Base-by-base conservation (phyloP, 2,797 vertebrate genomes). In the Myotis planiceps region DNA sequence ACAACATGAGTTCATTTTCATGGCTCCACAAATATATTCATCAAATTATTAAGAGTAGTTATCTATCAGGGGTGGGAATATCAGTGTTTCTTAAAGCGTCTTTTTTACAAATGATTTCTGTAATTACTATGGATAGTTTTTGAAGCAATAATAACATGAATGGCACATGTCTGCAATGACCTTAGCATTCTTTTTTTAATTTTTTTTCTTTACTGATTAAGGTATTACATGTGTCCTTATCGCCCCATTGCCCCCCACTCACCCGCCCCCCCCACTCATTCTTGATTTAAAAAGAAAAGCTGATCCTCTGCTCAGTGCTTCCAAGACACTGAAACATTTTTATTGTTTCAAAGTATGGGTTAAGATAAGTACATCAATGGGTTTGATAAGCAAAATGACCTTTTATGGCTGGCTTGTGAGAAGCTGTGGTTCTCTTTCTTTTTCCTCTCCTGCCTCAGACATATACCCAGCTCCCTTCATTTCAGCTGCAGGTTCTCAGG, bases 71-170 rank as follows among this genome's bases (percentile, higher is more conserved):
- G 16, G 55, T 84, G 6, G 29, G 29, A 63, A 66, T 47, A 95
- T 55, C n/a, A 66, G 37, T 21, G 80, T 42, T 47, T 76, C 78
- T 89, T 85, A 87, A 88, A 76, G 71, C 25, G 9, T 83, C 69
- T 88, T 69, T 72, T 68, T 81, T 96, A 88, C n/a, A 84, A 42
- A 93, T 76, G 78, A 91, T 91, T 88, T 91, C 32, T 75, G 2
- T 88, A 58, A 53, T 88, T 72, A 94, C 42, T 66, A 29, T 15
- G 6, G 37, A 74, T 21, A 74, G 45, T 27, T 90, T 90, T 68
- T 51, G 39, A 95, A 88, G 55, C n/a, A 79, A 91, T 95, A 96
- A 75, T 60, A 80, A 21, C 55, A 1, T 49, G 55, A 74, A 88
- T 60, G 15, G 58, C 53, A 55, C 32, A 32, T 42, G 47, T 58